phyloP scores from a whole-genome alignment of 2,888 invertebrate species.

The Criorhina ranunculi region DNA sequence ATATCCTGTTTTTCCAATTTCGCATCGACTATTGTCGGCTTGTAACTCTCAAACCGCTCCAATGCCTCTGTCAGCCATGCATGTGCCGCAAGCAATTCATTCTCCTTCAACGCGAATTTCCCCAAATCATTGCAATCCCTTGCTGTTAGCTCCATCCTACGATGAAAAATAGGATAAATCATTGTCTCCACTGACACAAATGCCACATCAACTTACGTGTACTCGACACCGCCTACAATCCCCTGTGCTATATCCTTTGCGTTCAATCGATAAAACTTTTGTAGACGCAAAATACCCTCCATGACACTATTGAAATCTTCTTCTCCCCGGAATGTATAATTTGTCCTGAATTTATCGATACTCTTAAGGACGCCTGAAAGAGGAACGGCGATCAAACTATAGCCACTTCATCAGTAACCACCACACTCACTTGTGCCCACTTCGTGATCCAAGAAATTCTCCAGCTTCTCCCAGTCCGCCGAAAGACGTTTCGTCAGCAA shows the following conservation, averaged over 20 bases:
- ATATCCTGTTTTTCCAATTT: constrained; percentile 73
- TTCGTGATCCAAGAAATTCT: constrained; percentile 79
- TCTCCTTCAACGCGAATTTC: constrained; percentile 92
- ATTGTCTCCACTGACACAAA: neutral
- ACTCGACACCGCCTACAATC: constrained; percentile 91
- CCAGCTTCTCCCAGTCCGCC: constrained; percentile 81
- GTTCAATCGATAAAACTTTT: constrained; percentile 95
- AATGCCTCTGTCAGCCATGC: constrained; percentile 91
- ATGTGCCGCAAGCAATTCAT: constrained; percentile 93
- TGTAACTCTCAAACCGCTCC: constrained; percentile 64
- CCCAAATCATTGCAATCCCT: constrained; percentile 94
- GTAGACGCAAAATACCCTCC: constrained; percentile 94
- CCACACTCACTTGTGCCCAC: constrained; percentile 80
- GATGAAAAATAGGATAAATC: constrained; percentile 5
- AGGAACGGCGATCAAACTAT: neutral
- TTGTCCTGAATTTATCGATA: constrained; percentile 74
- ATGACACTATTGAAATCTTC: constrained; percentile 98
- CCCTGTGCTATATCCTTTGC: constrained; percentile 93
- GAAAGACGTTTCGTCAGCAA: constrained; percentile 94
- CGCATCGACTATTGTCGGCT: constrained; percentile 35
- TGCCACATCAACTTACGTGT: constrained; percentile 85
- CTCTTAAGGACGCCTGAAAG: constrained; percentile 77
- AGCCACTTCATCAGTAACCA: neutral
- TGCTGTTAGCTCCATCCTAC: constrained; percentile 86
- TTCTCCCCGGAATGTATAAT: constrained; percentile 87